Conservation (phyloP, 2,888 invertebrate species). For the Theretra japonica region DNA sequence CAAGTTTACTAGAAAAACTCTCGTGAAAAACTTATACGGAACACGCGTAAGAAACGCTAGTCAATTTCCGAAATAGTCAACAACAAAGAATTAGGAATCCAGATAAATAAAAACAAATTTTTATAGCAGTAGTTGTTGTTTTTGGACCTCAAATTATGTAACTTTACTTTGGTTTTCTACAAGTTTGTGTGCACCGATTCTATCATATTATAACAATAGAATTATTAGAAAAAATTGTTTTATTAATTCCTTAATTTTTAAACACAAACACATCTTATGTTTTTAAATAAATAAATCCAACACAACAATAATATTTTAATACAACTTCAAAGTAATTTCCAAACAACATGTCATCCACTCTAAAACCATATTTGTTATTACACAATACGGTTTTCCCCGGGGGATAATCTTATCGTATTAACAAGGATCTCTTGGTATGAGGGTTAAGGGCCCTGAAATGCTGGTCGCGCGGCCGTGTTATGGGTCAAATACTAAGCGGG, state of each 20-base stretch:
- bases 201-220: too few relatives aligned
- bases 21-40: neutral
- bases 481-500: constrained; percentile 23
- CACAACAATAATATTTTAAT: too few relatives aligned
- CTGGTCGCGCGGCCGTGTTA: constrained; percentile 17
- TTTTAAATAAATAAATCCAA: too few relatives aligned
- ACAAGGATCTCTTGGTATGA: constrained; percentile 19
- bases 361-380: constrained; percentile 22
- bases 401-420: constrained; percentile 26
- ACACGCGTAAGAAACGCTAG: neutral
- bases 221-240: too few relatives aligned
- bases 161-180: too few relatives aligned
- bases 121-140: too few relatives aligned
- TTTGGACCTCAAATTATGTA: neutral
- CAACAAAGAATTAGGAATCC: neutral
- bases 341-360: neutral
- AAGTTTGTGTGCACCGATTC: too few relatives aligned
- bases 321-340: neutral
- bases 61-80: too few relatives aligned
- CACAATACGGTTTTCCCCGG: constrained; percentile 3
- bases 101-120: too few relatives aligned
- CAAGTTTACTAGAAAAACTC: constrained; percentile 1
- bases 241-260: too few relatives aligned
- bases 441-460: constrained; percentile 15
- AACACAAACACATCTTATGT: too few relatives aligned